A percentile compares a stretch with the other conserved stretches of the same genome.
phyloP scores from a whole-genome alignment of 2,888 invertebrate species.

The Drosophila subsilvestris region DNA sequence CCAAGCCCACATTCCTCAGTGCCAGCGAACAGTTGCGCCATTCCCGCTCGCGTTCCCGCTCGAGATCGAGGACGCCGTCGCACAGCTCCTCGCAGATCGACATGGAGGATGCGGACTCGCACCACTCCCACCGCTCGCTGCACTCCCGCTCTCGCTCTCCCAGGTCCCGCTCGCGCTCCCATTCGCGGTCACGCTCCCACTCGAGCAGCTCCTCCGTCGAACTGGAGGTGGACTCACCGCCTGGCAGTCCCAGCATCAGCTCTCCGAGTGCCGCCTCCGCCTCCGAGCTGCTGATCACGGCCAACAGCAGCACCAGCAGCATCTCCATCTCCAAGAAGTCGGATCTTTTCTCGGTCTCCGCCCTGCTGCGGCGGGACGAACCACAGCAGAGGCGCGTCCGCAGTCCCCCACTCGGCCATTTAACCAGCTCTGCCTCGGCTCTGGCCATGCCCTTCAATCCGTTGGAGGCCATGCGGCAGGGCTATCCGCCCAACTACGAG shows the following conservation, averaged over 20 bases:
- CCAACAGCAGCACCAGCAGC: constrained; percentile 77
- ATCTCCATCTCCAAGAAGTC: constrained; percentile 87
- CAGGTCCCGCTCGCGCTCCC: constrained; percentile 70
- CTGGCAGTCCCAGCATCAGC: constrained; percentile 82
- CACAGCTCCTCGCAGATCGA: constrained; percentile 79
- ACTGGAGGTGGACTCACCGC: constrained; percentile 91
- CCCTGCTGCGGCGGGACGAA: constrained; percentile 91
- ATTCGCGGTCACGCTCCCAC: constrained; percentile 67
- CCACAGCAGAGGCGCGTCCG: constrained; percentile 76
- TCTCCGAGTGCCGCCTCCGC: constrained; percentile 76
- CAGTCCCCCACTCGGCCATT: constrained; percentile 55
- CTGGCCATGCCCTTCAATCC: constrained; percentile 64
- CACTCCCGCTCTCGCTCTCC: constrained; percentile 70
- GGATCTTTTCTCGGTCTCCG: constrained; percentile 93
- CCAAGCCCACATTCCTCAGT: constrained; percentile 86
- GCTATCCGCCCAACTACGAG: constrained; percentile 83
- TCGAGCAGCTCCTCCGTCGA: constrained; percentile 87
- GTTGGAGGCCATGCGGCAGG: constrained; percentile 85
- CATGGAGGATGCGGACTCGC: constrained; percentile 77
- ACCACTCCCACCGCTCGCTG: constrained; percentile 69
- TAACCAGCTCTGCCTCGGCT: constrained; percentile 47
- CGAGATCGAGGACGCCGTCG: constrained; percentile 77
- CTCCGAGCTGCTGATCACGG: constrained; percentile 82
- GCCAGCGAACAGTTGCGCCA: constrained; percentile 67
- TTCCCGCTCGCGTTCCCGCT: constrained; percentile 78